Conservation (phyloP, 1,140 invertebrate genomes). For the Artemia franciscana region DNA sequence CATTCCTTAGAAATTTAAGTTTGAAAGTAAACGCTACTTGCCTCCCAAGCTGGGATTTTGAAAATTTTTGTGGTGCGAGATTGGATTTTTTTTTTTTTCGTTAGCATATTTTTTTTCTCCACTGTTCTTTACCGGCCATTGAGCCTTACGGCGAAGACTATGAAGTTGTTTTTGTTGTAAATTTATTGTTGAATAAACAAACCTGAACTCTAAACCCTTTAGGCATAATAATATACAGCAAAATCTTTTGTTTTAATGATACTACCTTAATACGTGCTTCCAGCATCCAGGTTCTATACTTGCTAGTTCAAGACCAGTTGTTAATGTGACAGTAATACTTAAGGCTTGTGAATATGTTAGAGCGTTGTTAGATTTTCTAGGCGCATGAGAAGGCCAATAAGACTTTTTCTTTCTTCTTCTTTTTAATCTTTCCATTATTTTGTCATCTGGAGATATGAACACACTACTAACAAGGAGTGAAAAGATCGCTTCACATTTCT, state of each 20-base stretch:
- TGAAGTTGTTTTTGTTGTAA: no score
- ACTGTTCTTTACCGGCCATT: no score
- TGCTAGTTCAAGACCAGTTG: constrained; percentile 24
- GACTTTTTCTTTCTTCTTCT: not conserved
- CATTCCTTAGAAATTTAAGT: no score
- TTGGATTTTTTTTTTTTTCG: no score
- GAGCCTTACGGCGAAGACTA: no score
- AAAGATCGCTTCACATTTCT: not conserved
- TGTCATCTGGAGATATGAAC: not conserved
- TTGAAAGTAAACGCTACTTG: no score
- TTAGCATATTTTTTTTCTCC: no score
- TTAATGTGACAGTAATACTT: constrained; percentile 26
- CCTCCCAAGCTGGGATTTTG: no score
- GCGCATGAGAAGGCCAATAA: not conserved
- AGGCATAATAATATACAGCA: no score
- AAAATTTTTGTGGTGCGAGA: no score
- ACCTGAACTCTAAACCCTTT: no score
- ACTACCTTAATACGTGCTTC: constrained; percentile 26
- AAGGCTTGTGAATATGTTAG: constrained; percentile 17
- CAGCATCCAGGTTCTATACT: constrained; percentile 27
- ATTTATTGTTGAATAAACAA: no score
- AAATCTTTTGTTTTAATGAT: not conserved
- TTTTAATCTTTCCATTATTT: not conserved
- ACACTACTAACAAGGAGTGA: not conserved
- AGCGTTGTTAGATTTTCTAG: not conserved